Percentiles rank a stretch among this genome's conserved stretches.
Conservation (phyloP, 2,797 vertebrate species). For the Ctenosaura bakeri region DNA sequence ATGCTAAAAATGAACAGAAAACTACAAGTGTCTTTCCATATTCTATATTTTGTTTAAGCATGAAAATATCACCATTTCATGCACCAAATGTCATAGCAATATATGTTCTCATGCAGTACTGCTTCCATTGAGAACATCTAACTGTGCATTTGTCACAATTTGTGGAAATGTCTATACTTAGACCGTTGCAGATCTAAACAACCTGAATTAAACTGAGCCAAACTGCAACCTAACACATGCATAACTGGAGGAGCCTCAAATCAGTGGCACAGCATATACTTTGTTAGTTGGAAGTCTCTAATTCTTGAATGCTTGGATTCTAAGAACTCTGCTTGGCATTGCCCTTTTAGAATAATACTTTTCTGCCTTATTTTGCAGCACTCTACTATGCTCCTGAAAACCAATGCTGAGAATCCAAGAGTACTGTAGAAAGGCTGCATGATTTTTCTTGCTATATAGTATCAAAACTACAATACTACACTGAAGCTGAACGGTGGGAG, state of each 20-base stretch:
- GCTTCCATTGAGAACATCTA: too few relatives aligned
- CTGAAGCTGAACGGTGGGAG: background rate
- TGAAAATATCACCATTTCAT: background rate
- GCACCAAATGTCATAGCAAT: background rate
- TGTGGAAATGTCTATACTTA: background rate
- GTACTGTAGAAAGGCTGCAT: background rate
- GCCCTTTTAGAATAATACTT: background rate
- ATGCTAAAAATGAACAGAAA: constrained; percentile 40
- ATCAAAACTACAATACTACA: background rate
- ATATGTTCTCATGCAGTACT: background rate
- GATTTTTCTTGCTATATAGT: background rate
- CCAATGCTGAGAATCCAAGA: too few relatives aligned
- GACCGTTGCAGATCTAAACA: background rate
- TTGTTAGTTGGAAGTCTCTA: too few relatives aligned
- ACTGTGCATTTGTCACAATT: background rate
- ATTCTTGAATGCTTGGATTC: background rate
- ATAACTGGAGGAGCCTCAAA: background rate
- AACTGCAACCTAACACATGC: too few relatives aligned
- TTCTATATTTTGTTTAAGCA: constrained; percentile 6
- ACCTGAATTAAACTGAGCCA: too few relatives aligned
- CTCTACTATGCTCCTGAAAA: background rate
- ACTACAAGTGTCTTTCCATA: constrained; percentile 40
- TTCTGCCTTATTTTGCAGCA: background rate
- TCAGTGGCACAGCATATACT: background rate
- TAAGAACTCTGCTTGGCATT: background rate